Conservation (phyloP, 2,888 invertebrate genomes). For the Tenodera sinensis region DNA sequence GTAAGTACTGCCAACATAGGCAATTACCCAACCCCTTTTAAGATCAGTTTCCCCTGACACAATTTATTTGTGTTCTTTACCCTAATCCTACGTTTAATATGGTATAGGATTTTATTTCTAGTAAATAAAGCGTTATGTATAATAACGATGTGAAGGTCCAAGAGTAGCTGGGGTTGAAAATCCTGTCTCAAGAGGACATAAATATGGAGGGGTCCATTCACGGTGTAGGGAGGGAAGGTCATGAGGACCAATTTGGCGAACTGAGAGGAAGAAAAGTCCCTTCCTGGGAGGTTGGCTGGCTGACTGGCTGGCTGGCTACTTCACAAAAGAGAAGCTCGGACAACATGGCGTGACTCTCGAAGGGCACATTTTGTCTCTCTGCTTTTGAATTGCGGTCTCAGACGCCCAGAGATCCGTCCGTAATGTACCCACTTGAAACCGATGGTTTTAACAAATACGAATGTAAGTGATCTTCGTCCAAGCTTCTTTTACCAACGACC, state of each 20-base stretch:
- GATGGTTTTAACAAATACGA: neutral
- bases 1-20: too few relatives aligned
- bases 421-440: neutral
- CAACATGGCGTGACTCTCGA: neutral
- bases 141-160: neutral
- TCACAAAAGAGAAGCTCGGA: neutral
- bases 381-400: neutral
- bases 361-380: neutral
- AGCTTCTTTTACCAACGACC: too few relatives aligned
- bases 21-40: neutral
- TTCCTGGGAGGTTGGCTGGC: neutral
- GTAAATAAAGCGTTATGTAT: neutral
- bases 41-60: neutral
- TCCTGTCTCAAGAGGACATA: neutral
- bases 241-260: neutral
- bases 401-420: neutral
- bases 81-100: neutral
- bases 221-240: neutral
- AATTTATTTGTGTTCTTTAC: neutral
- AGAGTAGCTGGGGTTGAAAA: neutral
- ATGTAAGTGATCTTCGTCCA: neutral
- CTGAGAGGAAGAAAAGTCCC: neutral
- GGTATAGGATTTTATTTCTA: neutral
- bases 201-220: neutral
- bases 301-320: neutral